Conservation (phyloP, 2,797 vertebrate species). For the Rhabdomys pumilio region DNA sequence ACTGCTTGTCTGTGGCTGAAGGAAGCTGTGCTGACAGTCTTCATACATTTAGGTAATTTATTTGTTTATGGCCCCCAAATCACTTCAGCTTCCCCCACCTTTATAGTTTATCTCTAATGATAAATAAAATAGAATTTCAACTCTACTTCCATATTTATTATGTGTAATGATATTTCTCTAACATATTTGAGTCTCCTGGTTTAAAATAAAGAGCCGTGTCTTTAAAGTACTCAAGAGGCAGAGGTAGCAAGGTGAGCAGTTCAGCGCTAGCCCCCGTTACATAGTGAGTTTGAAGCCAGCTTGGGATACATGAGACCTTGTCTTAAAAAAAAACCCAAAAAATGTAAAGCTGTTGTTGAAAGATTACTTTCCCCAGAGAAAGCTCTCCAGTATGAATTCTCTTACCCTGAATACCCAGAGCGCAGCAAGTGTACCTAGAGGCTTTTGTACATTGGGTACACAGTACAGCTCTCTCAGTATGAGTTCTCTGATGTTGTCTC, state of each 20-base stretch:
- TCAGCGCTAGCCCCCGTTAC: neutral
- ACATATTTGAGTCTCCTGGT: constrained; percentile 10
- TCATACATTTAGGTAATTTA: neutral
- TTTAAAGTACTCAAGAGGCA: neutral
- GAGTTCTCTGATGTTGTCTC: constrained; percentile 59
- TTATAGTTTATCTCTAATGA: constrained; percentile 34
- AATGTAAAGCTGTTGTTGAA: neutral
- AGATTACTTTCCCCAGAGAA: neutral
- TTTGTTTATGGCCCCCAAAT: neutral
- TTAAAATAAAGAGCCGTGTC: neutral
- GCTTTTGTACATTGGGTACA: neutral
- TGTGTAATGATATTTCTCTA: constrained; percentile 38
- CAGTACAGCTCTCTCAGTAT: constrained; percentile 11
- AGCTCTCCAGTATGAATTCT: constrained; percentile 50
- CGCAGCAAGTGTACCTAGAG: neutral
- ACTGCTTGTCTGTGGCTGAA: neutral
- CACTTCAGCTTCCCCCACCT: neutral
- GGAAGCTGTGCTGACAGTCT: neutral
- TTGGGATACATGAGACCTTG: neutral
- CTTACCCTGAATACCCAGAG: neutral
- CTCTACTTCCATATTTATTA: neutral
- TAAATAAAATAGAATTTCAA: constrained; percentile 12
- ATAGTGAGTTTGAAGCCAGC: neutral
- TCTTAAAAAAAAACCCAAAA: neutral
- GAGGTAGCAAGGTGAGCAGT: neutral